phyloP scores from a whole-genome alignment of 2,888 invertebrate species.

The Diaphora mendica region DNA sequence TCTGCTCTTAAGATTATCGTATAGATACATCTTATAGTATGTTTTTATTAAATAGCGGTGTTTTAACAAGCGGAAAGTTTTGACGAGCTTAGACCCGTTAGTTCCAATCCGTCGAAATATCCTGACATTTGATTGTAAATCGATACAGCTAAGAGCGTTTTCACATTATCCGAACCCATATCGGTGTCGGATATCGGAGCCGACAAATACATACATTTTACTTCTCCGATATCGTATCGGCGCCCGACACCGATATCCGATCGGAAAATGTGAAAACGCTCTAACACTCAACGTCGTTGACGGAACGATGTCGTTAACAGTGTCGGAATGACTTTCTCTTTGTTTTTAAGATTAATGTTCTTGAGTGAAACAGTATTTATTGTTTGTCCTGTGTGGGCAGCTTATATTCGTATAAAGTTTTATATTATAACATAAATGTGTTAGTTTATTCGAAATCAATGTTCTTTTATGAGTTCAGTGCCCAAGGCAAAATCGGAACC shows the following conservation, averaged over 20 bases:
- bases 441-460: neutral
- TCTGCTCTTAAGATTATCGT: too few relatives aligned
- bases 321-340: conserved; percentile 41
- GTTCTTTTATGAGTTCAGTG: too few relatives aligned
- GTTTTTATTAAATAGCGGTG: too few relatives aligned
- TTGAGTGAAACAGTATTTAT: conserved; percentile 17
- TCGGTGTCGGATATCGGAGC: too few relatives aligned
- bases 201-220: too few relatives aligned
- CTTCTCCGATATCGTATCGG: too few relatives aligned
- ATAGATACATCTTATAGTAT: neutral
- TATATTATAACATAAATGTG: neutral
- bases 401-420: conserved; percentile 17
- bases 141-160: too few relatives aligned
- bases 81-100: neutral
- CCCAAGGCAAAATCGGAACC: too few relatives aligned
- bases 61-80: neutral
- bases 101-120: neutral
- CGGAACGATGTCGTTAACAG: conserved; percentile 28
- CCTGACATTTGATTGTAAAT: conserved; percentile 8
- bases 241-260: too few relatives aligned
- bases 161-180: too few relatives aligned
- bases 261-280: too few relatives aligned
- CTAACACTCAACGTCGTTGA: conserved; percentile 29
- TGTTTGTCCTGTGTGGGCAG: conserved; percentile 21
- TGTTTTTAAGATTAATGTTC: conserved; percentile 25